Conservation (phyloP, 2,113 vertebrate species). For the Alligator mississippiensis region DNA sequence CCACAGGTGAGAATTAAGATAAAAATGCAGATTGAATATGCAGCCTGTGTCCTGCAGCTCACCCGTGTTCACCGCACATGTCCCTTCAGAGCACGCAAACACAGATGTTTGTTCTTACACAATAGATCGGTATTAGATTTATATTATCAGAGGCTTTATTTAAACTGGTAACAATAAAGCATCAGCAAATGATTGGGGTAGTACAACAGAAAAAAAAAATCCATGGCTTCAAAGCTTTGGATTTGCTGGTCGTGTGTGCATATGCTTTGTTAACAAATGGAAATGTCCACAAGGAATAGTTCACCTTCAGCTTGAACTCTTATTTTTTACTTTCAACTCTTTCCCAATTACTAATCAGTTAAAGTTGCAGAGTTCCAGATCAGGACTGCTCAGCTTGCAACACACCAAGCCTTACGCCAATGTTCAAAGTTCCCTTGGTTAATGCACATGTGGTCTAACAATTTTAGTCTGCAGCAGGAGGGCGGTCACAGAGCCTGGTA, state of each 20-base stretch:
- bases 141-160: neutral
- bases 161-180: conserved; percentile 25
- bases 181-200: neutral
- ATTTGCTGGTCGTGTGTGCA: neutral
- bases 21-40: conserved; percentile 22
- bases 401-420: neutral
- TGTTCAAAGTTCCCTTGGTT: neutral
- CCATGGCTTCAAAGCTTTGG: conserved; percentile 1
- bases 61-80: neutral
- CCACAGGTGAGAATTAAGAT: neutral
- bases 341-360: conserved; percentile 34
- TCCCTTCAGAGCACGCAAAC: neutral
- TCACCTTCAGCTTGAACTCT: conserved; percentile 11
- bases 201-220: neutral
- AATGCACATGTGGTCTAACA: rapidly evolving
- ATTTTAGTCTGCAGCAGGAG: rapidly evolving
- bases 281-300: conserved; percentile 45
- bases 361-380: conserved; percentile 25
- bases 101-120: conserved; percentile 31
- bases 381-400: conserved; percentile 23
- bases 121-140: neutral
- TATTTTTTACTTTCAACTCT: neutral
- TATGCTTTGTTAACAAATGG: conserved; percentile 58
- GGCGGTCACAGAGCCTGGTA: rapidly evolving
- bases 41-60: neutral